phyloP scores from a whole-genome alignment of 1,140 invertebrate species.

The Formica selysi region DNA sequence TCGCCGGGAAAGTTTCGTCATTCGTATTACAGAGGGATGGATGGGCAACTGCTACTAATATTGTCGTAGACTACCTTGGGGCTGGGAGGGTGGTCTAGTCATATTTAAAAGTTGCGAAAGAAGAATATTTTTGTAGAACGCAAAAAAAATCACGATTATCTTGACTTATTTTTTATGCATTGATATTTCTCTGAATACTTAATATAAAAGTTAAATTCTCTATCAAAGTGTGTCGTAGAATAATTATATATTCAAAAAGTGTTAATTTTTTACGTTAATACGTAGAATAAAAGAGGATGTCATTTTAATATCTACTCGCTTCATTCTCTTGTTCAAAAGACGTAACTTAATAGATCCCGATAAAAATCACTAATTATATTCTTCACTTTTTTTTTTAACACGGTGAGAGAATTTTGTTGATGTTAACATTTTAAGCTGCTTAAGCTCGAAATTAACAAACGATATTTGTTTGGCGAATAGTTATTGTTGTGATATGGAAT shows the following conservation, averaged over 20 bases:
- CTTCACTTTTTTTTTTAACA: neutral
- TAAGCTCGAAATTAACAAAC: neutral
- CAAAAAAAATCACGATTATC: neutral
- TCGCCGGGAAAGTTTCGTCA: slow-evolving; percentile 82
- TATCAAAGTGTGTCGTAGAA: no score
- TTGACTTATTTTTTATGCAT: neutral
- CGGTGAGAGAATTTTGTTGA: neutral
- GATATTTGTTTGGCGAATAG: neutral
- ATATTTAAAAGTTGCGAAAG: slow-evolving; percentile 29
- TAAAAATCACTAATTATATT: neutral
- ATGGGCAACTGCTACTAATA: slow-evolving; percentile 53
- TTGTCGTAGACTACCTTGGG: slow-evolving; percentile 29
- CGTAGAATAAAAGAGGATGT: neutral
- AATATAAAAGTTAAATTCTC: neutral
- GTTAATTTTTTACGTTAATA: neutral
- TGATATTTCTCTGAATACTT: neutral
- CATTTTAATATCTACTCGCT: neutral
- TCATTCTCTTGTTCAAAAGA: neutral
- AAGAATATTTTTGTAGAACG: neutral
- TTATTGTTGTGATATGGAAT: neutral
- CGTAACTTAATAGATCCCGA: neutral
- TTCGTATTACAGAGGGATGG: slow-evolving; percentile 59
- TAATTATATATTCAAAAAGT: neutral
- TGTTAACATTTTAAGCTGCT: neutral
- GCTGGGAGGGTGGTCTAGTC: neutral